Base-by-base conservation (phyloP, 1,140 invertebrate genomes). In the Bombus turneri region DNA sequence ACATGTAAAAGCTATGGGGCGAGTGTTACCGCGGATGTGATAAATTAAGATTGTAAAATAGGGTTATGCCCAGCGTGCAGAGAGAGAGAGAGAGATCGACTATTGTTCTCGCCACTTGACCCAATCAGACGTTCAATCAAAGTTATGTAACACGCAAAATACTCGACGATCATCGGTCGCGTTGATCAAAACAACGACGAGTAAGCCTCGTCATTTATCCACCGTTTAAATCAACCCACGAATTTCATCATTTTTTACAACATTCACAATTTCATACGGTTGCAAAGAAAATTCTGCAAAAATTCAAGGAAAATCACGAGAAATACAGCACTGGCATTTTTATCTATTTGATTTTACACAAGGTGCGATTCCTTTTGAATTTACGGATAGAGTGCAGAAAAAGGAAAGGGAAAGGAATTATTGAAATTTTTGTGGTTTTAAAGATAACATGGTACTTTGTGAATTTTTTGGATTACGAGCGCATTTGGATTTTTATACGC, bases 71-170 rank as follows among this genome's bases (percentile, higher is more conserved):
- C 87, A 86, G 76, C 90, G 25, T 57, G 90, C 66, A 72, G 82
- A 72, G 82, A 68, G 82, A 88, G 31, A 31, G 31, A 31, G 31
- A 72, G 82, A 68, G 82, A 88, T 85, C 66, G 79, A 92, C 91
- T 91, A 95, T 95, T 95, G 94, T 95, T 95, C 93, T 93, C 90
- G 59, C 88, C 93, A 95, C 92, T 95, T 95, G 93, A 93, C 91
- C 86, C 84, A 93, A 95, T 95, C 92, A 94, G 83, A 93, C 88
- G 83, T 85, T 86, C 91, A 94, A 94, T 93, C 91, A 87, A 88
- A 66, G 78, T 94, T 94, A 90, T 85, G 90, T 91, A 94, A 94
- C 91, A 88, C 74, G 88, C 81, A 91, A 93, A 93, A 94, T 88
- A 80, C 87, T 82, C 43, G 68, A 8, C 28, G 10, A 53, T 22